These are phyloP conservation scores for Tricholaema leucomelas DNA, from an alignment of 2,113 vertebrate species.

Conservation along the genomic window DNA sequence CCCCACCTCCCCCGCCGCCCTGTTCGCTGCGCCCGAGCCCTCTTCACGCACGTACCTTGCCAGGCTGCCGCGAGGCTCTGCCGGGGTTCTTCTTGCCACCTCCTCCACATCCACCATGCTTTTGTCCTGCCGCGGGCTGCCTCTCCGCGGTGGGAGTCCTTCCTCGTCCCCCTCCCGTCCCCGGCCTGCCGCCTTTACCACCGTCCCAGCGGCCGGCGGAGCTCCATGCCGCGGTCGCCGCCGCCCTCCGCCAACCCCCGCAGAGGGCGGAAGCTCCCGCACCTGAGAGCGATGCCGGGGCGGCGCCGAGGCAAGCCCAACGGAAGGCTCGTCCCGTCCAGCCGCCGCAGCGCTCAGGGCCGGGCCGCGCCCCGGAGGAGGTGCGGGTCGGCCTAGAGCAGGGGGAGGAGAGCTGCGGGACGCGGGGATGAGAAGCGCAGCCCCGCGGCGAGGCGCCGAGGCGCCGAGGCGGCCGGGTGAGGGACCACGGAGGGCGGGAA, in stretches of 20 bases:
- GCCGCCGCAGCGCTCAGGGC: background rate
- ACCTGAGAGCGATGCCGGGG: background rate
- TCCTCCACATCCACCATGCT: conserved; percentile 6
- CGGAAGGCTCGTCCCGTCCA: background rate
- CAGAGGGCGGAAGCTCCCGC: background rate
- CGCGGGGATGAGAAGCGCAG: no score
- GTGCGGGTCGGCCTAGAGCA: background rate
- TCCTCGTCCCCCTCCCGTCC: background rate
- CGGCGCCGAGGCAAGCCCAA: background rate
- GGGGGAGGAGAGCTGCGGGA: no score
- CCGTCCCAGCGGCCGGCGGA: background rate
- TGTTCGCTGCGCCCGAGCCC: background rate
- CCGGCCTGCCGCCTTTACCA: background rate
- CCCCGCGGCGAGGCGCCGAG: no score
- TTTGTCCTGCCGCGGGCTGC: background rate
- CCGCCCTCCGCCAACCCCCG: background rate
- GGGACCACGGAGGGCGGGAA: background rate
- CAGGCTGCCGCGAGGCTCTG: background rate
- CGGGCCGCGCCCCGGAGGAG: background rate
- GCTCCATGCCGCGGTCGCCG: background rate
- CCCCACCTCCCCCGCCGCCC: background rate
- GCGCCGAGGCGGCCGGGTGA: no score
- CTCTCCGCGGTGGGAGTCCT: background rate
- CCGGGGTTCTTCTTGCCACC: background rate
- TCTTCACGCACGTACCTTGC: conserved; percentile 43